Base-by-base conservation (phyloP, 2,888 invertebrate genomes). In the Ligdia adustata region DNA sequence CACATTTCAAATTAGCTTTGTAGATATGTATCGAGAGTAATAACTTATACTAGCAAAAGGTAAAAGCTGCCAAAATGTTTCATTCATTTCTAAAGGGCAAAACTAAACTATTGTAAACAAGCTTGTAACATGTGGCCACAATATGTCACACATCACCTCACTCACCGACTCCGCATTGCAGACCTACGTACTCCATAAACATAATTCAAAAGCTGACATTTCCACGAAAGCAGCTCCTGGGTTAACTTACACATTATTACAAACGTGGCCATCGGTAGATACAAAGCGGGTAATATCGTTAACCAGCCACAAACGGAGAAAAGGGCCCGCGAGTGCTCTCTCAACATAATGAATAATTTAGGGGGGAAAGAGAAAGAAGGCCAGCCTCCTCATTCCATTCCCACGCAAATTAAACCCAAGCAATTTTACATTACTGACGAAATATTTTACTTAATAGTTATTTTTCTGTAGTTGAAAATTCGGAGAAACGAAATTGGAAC, bases 341-440 rank as follows among this genome's bases (percentile, higher is more conserved):
- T 60, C 53, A 60, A 64, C 51, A 64, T 71, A 66, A 74, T 72
- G 62, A 73, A 69, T 72, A 68, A 72, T 73, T 66, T 65, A 52
- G 57, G 42, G 57, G 61, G 49, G 56, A 46, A 39, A 7, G 35
- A 18, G 28, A 14, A 6, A 15, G n/a, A n/a, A n/a, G n/a, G n/a
- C n/a, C n/a, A 43, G 22, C 39, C 11, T 9, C 18, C 37, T 38
- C 34, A 50, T 31, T 52, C 55, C 39, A 39, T 57, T 57, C 62
- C 53, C 53, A 14, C 32, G 52, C 27, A 59, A 61, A 61, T 64
- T 60, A 55, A 57, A 62, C 54, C 60, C 55, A 41, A 49, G 54
- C 45, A 50, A 61, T 49, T 55, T 51, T 51, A 40, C 42, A 57
- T 51, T 51, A 50, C 58, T 50, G 43, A 18, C n/a, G n/a, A n/a